These are phyloP conservation scores for Lytechinus pictus DNA, from an alignment of 35 echinoderm and acorn worm genomes.

Conservation along the genomic window DNA sequence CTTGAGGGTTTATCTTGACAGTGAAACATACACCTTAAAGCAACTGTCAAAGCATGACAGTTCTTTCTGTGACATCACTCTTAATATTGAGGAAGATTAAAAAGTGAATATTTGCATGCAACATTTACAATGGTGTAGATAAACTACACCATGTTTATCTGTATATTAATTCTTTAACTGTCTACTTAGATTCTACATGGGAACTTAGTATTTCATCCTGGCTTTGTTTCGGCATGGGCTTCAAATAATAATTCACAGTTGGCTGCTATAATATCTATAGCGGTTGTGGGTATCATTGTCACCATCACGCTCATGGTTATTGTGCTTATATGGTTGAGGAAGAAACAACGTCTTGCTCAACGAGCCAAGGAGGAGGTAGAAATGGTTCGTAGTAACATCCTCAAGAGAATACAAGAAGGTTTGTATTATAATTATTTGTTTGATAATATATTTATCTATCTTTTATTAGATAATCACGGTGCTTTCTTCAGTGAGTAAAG, in stretches of 20 bases:
- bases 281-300: not conserved
- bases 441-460: no score
- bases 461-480: no score
- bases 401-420: not conserved
- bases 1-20: no score
- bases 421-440: not conserved
- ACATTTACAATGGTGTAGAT: no score
- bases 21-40: no score
- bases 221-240: not conserved
- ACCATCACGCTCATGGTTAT: not conserved
- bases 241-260: not conserved
- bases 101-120: no score
- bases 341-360: not conserved
- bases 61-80: no score
- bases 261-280: not conserved
- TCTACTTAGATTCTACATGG: slow-evolving; percentile 37
- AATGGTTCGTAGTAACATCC: not conserved
- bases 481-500: no score
- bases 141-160: no score
- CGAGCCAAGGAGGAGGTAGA: not conserved
- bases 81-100: no score
- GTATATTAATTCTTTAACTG: no score
- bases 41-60: no score
- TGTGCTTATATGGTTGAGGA: not conserved
- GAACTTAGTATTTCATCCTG: slow-evolving; percentile 28